Evolutionary conservation across 2,113 vertebrate genomes (phyloP).

Genomic region (Notothenia coriiceps): DNA sequence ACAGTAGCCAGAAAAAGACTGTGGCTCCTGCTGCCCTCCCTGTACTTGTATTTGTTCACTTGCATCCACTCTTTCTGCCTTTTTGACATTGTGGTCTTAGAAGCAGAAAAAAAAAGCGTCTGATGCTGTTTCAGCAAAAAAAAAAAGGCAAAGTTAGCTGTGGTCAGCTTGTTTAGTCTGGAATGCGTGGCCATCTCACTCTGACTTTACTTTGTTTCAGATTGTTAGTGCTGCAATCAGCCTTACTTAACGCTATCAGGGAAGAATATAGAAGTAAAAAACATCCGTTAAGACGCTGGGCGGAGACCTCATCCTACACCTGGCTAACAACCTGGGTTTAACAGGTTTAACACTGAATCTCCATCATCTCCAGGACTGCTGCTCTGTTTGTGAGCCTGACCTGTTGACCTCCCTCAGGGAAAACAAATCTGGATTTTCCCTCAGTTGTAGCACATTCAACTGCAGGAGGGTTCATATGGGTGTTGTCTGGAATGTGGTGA

Average conservation of each 20-base stretch:
- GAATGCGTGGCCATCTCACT: constrained; percentile 24
- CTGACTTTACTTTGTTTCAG: constrained; percentile 20
- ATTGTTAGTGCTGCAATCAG: neutral
- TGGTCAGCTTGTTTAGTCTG: constrained; percentile 47
- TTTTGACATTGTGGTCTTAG: constrained; percentile 39
- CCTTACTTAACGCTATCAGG: neutral
- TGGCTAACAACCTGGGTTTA: neutral
- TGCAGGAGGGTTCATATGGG: constrained; percentile 36
- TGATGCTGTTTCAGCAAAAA: constrained; percentile 58
- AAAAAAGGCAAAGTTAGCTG: constrained; percentile 57
- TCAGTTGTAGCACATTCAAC: constrained; percentile 13
- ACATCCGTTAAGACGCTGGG: neutral
- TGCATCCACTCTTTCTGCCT: constrained; percentile 10
- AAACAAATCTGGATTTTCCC: constrained; percentile 33
- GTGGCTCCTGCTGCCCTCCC: constrained; percentile 54
- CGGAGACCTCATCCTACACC: neutral
- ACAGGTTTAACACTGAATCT: neutral
- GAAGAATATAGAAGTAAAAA: neutral
- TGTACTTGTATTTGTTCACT: constrained; percentile 20
- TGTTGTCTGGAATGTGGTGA: constrained; percentile 58
- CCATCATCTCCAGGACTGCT: neutral
- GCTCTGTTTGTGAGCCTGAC: constrained; percentile 34
- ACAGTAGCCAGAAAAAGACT: constrained; percentile 79
- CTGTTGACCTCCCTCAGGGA: constrained; percentile 46
- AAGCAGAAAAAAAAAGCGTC: constrained; percentile 42